Percentiles rank a stretch among this genome's conserved stretches.
Evolutionary conservation across 1,140 invertebrate genomes (phyloP).

Genomic region (Drosophila biarmipes): DNA sequence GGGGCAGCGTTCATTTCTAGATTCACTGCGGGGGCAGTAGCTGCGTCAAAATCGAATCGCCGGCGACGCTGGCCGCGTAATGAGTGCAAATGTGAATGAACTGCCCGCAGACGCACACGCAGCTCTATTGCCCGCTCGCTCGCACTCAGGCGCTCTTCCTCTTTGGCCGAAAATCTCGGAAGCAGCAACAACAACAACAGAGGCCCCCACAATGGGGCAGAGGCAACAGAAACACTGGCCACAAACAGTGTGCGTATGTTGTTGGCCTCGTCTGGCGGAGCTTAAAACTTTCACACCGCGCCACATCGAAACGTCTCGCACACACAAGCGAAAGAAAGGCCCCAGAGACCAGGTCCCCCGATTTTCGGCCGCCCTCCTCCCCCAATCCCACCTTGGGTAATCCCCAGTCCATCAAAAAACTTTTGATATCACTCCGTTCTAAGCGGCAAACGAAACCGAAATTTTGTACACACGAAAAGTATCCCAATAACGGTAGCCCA

Average conservation of each 20-base stretch:
- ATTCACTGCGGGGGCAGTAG: conserved; percentile 40
- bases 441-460: conserved; percentile 54
- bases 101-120: conserved; percentile 75
- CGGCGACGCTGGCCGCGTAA: conserved; percentile 68
- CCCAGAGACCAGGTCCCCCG: conserved; percentile 16
- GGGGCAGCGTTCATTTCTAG: conserved; percentile 46
- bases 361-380: neutral
- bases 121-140: conserved; percentile 48
- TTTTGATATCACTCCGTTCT: conserved; percentile 51
- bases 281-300: conserved; percentile 75
- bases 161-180: conserved; percentile 54
- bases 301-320: conserved; percentile 48
- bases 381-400: neutral
- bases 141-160: conserved; percentile 19
- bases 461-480: conserved; percentile 37
- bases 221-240: conserved; percentile 27
- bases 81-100: conserved; percentile 83
- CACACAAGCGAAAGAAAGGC: conserved; percentile 69
- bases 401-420: conserved; percentile 13
- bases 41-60: conserved; percentile 10
- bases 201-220: conserved; percentile 16
- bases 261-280: conserved; percentile 43
- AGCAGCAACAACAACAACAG: conserved; percentile 23
- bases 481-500: conserved; percentile 34
- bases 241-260: conserved; percentile 23